phyloP scores from a whole-genome alignment of 2,888 invertebrate genomes.

The Acrobeloides nanus region DNA sequence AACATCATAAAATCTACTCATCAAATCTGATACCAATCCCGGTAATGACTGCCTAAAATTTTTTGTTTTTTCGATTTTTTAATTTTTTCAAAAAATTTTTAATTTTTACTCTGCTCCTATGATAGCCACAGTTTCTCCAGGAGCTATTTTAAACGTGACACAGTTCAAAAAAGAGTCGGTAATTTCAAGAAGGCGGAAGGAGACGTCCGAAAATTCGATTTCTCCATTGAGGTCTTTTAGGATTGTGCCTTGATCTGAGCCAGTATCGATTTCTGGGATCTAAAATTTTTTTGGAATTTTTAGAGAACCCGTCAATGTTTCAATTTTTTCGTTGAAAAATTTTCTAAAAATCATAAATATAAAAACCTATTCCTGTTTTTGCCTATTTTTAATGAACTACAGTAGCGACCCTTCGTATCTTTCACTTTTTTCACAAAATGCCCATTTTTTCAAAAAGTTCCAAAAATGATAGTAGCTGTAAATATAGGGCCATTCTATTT shows the following conservation, averaged over 20 bases:
- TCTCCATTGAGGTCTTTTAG: not conserved
- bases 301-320: too few relatives aligned
- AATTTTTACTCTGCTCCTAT: not conserved
- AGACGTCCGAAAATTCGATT: not conserved
- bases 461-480: too few relatives aligned
- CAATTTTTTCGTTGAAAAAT: too few relatives aligned
- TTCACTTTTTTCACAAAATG: too few relatives aligned
- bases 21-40: not conserved
- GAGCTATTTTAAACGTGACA: not conserved
- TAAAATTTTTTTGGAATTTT: too few relatives aligned
- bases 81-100: not conserved
- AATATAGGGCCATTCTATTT: too few relatives aligned
- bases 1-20: not conserved
- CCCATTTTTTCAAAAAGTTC: too few relatives aligned
- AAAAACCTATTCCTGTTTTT: too few relatives aligned
- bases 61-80: not conserved
- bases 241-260: not conserved
- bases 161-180: not conserved
- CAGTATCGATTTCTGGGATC: not conserved
- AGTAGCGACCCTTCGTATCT: too few relatives aligned
- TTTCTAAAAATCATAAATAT: too few relatives aligned
- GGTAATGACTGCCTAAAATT: not conserved
- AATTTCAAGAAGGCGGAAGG: not conserved
- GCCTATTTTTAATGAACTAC: too few relatives aligned
- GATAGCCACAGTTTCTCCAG: not conserved